Percentiles rank a stretch among this genome's conserved stretches.
phyloP scores from a whole-genome alignment of 2,888 invertebrate species.

The Panopea generosa region DNA sequence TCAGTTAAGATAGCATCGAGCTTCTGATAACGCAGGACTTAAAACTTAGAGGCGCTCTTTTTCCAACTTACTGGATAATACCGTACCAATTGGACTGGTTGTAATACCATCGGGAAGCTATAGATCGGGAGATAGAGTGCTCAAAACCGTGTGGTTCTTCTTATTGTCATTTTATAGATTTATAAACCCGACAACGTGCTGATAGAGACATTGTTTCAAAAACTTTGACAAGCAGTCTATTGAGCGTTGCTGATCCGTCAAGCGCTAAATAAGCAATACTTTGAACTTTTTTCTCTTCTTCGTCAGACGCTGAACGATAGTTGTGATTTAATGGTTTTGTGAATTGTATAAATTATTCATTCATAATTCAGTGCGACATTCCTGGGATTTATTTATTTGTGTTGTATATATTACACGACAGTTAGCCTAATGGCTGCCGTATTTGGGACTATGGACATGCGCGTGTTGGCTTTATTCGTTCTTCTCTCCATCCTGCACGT shows the following conservation, averaged over 20 bases:
- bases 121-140: conserved; percentile 18
- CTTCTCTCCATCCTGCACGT: conserved; percentile 62
- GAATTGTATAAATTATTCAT: too few species aligned
- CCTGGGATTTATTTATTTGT: too few species aligned
- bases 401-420: too few species aligned
- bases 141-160: conserved; percentile 13
- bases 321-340: too few species aligned
- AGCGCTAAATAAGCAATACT: not conserved
- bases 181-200: not conserved
- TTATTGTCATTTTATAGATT: conserved; percentile 10
- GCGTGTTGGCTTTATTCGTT: conserved; percentile 28
- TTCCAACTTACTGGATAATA: not conserved
- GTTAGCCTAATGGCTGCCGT: not conserved
- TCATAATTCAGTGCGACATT: too few species aligned
- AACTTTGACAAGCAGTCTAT: conserved; percentile 1
- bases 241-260: conserved; percentile 11
- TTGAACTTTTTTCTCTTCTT: too few species aligned
- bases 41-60: not conserved
- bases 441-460: not conserved
- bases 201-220: conserved; percentile 5
- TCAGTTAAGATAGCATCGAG: too few species aligned
- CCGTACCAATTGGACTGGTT: not conserved
- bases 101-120: conserved; percentile 24
- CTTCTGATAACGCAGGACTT: too few species aligned
- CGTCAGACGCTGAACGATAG: too few species aligned